Conservation (phyloP, 2,113 vertebrate genomes). For the Lates calcarifer region DNA sequence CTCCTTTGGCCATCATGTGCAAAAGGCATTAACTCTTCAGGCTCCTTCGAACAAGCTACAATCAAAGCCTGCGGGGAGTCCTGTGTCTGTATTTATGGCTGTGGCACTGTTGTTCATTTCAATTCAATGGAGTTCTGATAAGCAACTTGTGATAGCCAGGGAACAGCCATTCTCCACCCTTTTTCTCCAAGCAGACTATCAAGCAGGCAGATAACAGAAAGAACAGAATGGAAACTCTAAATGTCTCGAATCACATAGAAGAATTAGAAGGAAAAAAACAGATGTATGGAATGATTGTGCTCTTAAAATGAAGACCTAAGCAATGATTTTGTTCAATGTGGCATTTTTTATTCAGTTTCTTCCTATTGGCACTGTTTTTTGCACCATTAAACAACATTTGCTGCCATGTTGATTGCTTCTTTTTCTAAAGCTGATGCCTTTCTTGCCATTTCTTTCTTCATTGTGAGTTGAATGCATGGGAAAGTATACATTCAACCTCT, state of each 20-base stretch:
- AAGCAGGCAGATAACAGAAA: conserved; percentile 48
- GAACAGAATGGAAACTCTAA: conserved; percentile 34
- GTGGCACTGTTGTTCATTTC: conserved; percentile 55
- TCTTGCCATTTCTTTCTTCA: background rate
- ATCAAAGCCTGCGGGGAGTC: conserved; percentile 46
- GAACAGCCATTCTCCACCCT: conserved; percentile 7
- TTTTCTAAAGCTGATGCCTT: background rate
- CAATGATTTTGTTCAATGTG: background rate
- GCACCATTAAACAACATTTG: background rate
- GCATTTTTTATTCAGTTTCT: background rate
- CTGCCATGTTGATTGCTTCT: background rate
- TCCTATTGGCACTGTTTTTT: no score
- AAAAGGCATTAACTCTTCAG: conserved; percentile 73
- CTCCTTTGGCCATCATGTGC: conserved; percentile 51
- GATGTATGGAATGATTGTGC: conserved; percentile 25
- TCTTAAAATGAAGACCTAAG: conserved; percentile 16
- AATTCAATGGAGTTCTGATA: conserved; percentile 69
- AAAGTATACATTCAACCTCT: background rate
- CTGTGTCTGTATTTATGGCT: conserved; percentile 47
- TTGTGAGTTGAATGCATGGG: background rate
- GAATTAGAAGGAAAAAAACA: background rate
- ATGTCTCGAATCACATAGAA: conserved; percentile 33
- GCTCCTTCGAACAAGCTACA: conserved; percentile 47
- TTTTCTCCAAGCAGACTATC: conserved; percentile 45
- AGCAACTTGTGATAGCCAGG: conserved; percentile 55